Conservation (phyloP, 2,888 invertebrate species). For the Notodonta ziczac region DNA sequence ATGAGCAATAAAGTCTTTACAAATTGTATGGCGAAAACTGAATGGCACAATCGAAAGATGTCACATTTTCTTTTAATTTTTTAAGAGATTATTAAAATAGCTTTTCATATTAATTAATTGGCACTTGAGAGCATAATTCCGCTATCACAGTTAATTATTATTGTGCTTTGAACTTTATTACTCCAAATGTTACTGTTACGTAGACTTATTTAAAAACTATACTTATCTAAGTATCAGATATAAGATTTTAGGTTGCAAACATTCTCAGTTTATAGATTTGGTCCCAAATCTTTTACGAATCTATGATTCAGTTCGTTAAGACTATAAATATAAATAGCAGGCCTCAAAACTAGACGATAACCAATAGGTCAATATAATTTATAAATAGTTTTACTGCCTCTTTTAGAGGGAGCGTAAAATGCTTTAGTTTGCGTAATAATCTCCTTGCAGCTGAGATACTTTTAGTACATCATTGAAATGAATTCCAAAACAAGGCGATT, state of each 20-base stretch:
- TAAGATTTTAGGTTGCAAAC: slow-evolving; percentile 24
- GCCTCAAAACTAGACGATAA: slow-evolving; percentile 20
- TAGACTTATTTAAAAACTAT: slow-evolving; percentile 34
- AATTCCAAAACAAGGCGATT: slow-evolving; percentile 79
- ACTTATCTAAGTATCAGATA: slow-evolving; percentile 24
- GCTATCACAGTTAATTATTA: slow-evolving; percentile 73
- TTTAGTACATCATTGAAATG: slow-evolving; percentile 78
- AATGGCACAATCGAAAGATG: slow-evolving; percentile 65
- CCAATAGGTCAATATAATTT: slow-evolving; percentile 35
- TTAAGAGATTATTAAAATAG: slow-evolving; percentile 38
- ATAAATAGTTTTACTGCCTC: slow-evolving; percentile 43
- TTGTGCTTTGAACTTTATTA: slow-evolving; percentile 65
- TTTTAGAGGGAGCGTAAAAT: slow-evolving; percentile 41
- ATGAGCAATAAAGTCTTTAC: slow-evolving; percentile 80
- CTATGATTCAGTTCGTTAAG: slow-evolving; percentile 51
- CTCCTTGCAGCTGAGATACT: slow-evolving; percentile 74
- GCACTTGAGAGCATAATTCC: slow-evolving; percentile 66
- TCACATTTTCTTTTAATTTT: slow-evolving; percentile 30
- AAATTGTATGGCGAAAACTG: slow-evolving; percentile 67
- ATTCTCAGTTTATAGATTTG: slow-evolving; percentile 43
- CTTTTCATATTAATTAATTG: slow-evolving; percentile 47
- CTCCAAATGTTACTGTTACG: slow-evolving; percentile 43
- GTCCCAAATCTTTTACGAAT: slow-evolving; percentile 58
- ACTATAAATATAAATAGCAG: slow-evolving; percentile 31
- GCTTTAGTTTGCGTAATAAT: slow-evolving; percentile 74